phyloP scores from a whole-genome alignment of 2,888 invertebrate species.

The Apodemia duryi region DNA sequence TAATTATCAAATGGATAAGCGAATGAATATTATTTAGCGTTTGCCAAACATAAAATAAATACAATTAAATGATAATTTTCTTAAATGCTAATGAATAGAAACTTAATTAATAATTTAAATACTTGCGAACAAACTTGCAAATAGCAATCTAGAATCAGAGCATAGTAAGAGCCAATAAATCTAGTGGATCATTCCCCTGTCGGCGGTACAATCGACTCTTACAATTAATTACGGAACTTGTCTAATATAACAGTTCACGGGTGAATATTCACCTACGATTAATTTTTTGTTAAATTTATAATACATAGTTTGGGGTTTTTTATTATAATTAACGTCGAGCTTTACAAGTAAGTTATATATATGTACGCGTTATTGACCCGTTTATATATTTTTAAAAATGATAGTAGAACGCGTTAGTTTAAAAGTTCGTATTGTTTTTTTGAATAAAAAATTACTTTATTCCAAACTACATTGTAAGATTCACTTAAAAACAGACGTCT shows the following conservation, averaged over 20 bases:
- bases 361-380: too few relatives aligned
- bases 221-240: constrained; percentile 42
- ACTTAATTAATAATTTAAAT: constrained; percentile 17
- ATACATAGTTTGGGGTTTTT: neutral
- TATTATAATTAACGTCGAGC: too few relatives aligned
- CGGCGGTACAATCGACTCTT: constrained; percentile 37
- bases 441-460: too few relatives aligned
- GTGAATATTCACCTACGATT: constrained; percentile 26
- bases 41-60: neutral
- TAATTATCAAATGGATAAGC: neutral
- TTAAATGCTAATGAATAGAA: constrained; percentile 3
- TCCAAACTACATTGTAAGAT: too few relatives aligned
- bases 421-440: too few relatives aligned
- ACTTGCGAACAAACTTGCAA: constrained; percentile 27
- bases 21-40: neutral
- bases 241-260: constrained; percentile 30
- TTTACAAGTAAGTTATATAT: too few relatives aligned
- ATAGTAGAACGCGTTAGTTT: too few relatives aligned
- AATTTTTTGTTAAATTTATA: neutral
- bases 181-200: constrained; percentile 40
- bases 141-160: constrained; percentile 31
- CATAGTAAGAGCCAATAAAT: constrained; percentile 37
- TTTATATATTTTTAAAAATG: too few relatives aligned
- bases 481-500: too few relatives aligned
- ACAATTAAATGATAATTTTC: neutral